These are phyloP conservation scores for Scaptomyza parva DNA, from an alignment of 2,888 invertebrate genomes.

Conservation along the genomic window DNA sequence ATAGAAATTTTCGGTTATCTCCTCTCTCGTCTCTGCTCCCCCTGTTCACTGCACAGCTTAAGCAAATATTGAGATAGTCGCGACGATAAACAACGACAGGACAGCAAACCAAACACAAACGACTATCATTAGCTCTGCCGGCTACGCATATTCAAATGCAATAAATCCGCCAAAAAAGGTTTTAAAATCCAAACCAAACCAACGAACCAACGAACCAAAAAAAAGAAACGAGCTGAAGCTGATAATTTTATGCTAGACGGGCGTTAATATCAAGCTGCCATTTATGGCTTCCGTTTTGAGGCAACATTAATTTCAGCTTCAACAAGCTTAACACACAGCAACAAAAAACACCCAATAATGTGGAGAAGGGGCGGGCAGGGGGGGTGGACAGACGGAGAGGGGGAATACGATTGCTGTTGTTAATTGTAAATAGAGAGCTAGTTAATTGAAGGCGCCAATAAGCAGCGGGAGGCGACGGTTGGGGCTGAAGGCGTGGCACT, in stretches of 20 bases:
- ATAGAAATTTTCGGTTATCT: conserved; percentile 75
- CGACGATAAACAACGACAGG: conserved; percentile 14
- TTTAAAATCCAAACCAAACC: no score
- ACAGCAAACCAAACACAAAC: neutral
- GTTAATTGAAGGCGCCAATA: conserved; percentile 74
- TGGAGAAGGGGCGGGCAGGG: no score
- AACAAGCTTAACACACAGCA: neutral
- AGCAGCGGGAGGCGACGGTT: conserved; percentile 52
- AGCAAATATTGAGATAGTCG: conserved; percentile 74
- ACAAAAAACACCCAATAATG: no score
- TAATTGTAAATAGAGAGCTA: conserved; percentile 37
- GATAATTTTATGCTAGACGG: conserved; percentile 74
- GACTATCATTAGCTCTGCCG: conserved; percentile 65
- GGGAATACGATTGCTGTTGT: neutral
- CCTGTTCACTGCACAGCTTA: conserved; percentile 49
- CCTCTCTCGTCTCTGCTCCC: neutral
- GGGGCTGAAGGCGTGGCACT: conserved; percentile 34
- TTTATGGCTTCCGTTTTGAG: conserved; percentile 74
- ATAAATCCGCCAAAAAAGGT: conserved; percentile 57
- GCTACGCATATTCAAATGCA: conserved; percentile 69
- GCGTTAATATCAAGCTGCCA: conserved; percentile 78
- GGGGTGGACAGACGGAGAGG: neutral
- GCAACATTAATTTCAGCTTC: conserved; percentile 24
- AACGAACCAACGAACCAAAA: no score
- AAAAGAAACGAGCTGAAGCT: neutral